A percentile compares a stretch with the other conserved stretches of the same genome.
These are phyloP conservation scores for Troides oblongomaculatus DNA, from an alignment of 2,888 invertebrate species.

Conservation along the genomic window DNA sequence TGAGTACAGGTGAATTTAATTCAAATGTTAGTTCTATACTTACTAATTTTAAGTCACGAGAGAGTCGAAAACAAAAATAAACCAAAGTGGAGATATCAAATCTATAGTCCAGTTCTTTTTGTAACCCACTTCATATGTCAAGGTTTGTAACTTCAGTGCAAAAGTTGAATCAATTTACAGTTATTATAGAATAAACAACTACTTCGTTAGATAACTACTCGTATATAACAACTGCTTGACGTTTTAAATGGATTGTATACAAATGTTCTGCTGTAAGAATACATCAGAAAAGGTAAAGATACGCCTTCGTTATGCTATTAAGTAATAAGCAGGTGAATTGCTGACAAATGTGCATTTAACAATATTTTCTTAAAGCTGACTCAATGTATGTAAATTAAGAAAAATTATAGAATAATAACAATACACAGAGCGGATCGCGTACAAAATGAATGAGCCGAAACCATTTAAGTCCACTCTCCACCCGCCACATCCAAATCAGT, in stretches of 20 bases:
- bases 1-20: too few species aligned
- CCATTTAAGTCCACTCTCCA: slow-evolving; percentile 12
- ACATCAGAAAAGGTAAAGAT: slow-evolving; percentile 10
- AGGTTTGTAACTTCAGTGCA: too few species aligned
- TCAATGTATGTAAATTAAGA: slow-evolving; percentile 21
- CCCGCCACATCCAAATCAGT: slow-evolving; percentile 8
- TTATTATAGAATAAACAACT: too few species aligned
- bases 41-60: too few species aligned
- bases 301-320: slow-evolving; percentile 1
- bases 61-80: too few species aligned
- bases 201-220: too few species aligned
- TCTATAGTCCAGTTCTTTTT: too few species aligned
- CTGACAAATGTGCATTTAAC: slow-evolving; percentile 16
- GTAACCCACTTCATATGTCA: too few species aligned
- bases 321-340: slow-evolving; percentile 1
- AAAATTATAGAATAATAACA: slow-evolving; percentile 22
- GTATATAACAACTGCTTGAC: neutral
- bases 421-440: slow-evolving; percentile 6
- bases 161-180: too few species aligned
- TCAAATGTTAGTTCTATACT: too few species aligned
- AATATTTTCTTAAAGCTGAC: slow-evolving; percentile 16
- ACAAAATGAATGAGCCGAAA: slow-evolving; percentile 11
- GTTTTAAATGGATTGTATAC: neutral
- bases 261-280: neutral
- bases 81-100: too few species aligned